A percentile compares a stretch with the other conserved stretches of the same genome.
These are phyloP conservation scores for Xestia ashworthii DNA, from an alignment of 2,888 invertebrate genomes.

Conservation along the genomic window DNA sequence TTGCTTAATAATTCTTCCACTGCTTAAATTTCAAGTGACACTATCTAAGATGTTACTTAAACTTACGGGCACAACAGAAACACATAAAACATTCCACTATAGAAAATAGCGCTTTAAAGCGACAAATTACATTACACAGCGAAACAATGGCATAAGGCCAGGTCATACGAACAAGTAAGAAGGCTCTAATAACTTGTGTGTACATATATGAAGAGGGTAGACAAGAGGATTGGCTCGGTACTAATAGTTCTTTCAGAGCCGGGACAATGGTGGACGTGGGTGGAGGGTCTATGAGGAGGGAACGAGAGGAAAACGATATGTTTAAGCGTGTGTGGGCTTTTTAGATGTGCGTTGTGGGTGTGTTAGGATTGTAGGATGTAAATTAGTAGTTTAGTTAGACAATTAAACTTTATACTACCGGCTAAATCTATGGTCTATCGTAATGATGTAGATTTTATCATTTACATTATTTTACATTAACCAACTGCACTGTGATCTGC, in stretches of 20 bases:
- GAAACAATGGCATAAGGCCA: slow-evolving; percentile 37
- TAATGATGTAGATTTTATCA: background rate
- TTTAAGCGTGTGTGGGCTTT: background rate
- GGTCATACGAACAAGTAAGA: slow-evolving; percentile 21
- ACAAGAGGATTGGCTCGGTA: slow-evolving; percentile 60
- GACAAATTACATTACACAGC: slow-evolving; percentile 7
- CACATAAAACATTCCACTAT: background rate
- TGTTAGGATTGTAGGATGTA: slow-evolving; percentile 1
- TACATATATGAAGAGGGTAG: slow-evolving; percentile 55
- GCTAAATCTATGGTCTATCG: background rate
- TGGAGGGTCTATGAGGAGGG: slow-evolving; percentile 48
- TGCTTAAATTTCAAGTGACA: no score
- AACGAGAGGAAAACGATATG: slow-evolving; percentile 60
- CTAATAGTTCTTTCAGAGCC: slow-evolving; percentile 71
- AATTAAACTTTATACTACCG: background rate
- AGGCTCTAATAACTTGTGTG: slow-evolving; percentile 66
- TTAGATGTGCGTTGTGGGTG: slow-evolving; percentile 4
- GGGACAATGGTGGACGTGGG: slow-evolving; percentile 70
- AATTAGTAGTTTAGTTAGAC: background rate
- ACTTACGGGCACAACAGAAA: background rate
- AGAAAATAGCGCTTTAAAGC: background rate
- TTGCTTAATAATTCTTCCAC: no score
- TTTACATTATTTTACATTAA: background rate
- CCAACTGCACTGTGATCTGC: background rate
- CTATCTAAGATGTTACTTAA: background rate